Evolutionary conservation across 2,797 vertebrate genomes (phyloP).

Genomic region (Phyllotis vaccarum): DNA sequence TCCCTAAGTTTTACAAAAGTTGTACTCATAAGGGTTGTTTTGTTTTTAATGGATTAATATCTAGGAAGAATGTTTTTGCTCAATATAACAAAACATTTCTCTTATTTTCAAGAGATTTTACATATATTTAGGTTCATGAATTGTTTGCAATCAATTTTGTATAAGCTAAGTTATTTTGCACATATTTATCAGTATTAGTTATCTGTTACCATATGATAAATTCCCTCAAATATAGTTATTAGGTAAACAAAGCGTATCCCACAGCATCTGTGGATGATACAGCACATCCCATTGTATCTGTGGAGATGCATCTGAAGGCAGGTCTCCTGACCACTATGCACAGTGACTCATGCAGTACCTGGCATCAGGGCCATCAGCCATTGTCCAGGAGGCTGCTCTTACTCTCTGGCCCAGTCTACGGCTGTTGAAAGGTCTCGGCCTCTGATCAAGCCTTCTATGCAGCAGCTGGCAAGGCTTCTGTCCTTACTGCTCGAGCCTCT

Average conservation of each 20-base stretch:
- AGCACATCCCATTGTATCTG: neutral
- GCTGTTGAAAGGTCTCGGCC: neutral
- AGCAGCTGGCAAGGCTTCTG: rapidly evolving
- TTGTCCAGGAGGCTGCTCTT: neutral
- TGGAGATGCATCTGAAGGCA: neutral
- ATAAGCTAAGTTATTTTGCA: neutral
- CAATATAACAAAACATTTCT: neutral
- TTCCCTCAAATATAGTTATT: neutral
- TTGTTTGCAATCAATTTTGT: constrained; percentile 8
- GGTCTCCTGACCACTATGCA: neutral
- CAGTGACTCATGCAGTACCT: neutral
- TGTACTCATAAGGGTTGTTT: neutral
- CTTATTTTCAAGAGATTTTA: neutral
- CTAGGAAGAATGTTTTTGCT: neutral
- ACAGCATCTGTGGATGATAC: too few relatives aligned
- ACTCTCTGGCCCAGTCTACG: neutral
- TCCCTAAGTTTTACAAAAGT: neutral
- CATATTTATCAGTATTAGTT: neutral
- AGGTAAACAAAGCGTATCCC: neutral
- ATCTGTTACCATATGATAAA: neutral
- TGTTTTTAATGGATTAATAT: neutral
- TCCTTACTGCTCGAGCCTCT: neutral
- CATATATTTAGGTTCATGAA: neutral
- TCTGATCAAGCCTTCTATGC: neutral
- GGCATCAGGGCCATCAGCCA: neutral